These are phyloP conservation scores for Trachythela sp. DNA, from an alignment of 64 coral and sea anemone genomes.

Conservation along the genomic window DNA sequence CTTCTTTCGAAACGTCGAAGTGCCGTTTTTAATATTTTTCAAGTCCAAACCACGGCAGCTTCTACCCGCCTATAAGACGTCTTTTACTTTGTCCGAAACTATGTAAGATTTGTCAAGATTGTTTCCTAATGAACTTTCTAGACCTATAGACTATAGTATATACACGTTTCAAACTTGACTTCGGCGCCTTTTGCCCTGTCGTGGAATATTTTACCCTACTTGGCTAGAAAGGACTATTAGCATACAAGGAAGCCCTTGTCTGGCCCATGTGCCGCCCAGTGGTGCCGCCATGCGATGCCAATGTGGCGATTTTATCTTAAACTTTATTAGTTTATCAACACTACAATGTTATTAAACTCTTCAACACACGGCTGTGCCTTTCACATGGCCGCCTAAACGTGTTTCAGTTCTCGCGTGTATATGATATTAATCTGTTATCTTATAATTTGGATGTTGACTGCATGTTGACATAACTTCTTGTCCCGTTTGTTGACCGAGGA, in stretches of 20 bases:
- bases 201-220: too few relatives aligned
- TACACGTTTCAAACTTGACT: too few relatives aligned
- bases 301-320: background rate
- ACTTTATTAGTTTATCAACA: background rate
- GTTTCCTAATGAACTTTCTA: too few relatives aligned
- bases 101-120: too few relatives aligned
- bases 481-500: background rate
- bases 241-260: background rate
- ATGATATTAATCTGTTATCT: slow-evolving; percentile 22
- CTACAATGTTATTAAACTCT: background rate
- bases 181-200: too few relatives aligned
- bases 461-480: background rate
- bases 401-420: background rate
- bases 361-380: background rate
- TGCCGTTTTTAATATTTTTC: too few relatives aligned
- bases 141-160: too few relatives aligned
- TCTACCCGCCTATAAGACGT: too few relatives aligned
- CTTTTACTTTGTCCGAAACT: too few relatives aligned
- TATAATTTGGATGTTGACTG: slow-evolving; percentile 3
- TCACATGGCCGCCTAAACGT: background rate
- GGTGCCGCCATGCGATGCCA: background rate
- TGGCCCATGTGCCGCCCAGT: background rate
- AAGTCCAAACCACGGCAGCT: too few relatives aligned
- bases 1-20: too few relatives aligned
- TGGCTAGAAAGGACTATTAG: background rate